Percentiles rank a stretch among this genome's conserved stretches.
phyloP scores from a whole-genome alignment of 2,797 vertebrate genomes.

The Cephalopachus bancanus region DNA sequence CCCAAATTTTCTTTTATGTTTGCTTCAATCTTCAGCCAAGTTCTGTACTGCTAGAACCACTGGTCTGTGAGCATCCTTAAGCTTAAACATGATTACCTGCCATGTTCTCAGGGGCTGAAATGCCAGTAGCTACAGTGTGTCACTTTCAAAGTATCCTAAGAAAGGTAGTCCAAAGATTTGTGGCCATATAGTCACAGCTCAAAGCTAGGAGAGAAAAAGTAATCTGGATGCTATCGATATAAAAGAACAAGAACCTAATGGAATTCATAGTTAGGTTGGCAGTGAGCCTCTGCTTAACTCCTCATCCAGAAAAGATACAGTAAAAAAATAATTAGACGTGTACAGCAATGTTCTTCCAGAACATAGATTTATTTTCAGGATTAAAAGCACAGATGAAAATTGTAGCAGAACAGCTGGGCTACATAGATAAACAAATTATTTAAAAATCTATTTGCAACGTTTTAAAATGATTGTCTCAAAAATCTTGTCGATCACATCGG shows the following conservation, averaged over 20 bases:
- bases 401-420: neutral
- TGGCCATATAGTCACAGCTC: neutral
- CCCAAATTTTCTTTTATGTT: neutral
- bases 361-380: neutral
- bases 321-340: neutral
- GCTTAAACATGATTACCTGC: neutral
- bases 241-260: neutral
- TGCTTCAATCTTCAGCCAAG: neutral
- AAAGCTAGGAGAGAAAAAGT: neutral
- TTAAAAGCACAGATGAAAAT: neutral
- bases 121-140: neutral
- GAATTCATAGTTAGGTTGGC: neutral
- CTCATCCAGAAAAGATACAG: neutral
- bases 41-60: neutral
- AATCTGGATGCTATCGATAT: neutral
- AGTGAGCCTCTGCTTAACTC: neutral
- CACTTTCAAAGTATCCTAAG: neutral
- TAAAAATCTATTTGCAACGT: neutral
- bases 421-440: neutral
- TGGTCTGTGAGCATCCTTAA: neutral
- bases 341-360: constrained; percentile 9
- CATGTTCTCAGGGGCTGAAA: neutral
- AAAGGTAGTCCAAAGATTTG: neutral
- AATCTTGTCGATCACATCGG: neutral
- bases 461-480: neutral